Conservation (phyloP, 2,888 invertebrate genomes). For the Acanthococcus lagerstroemiae region DNA sequence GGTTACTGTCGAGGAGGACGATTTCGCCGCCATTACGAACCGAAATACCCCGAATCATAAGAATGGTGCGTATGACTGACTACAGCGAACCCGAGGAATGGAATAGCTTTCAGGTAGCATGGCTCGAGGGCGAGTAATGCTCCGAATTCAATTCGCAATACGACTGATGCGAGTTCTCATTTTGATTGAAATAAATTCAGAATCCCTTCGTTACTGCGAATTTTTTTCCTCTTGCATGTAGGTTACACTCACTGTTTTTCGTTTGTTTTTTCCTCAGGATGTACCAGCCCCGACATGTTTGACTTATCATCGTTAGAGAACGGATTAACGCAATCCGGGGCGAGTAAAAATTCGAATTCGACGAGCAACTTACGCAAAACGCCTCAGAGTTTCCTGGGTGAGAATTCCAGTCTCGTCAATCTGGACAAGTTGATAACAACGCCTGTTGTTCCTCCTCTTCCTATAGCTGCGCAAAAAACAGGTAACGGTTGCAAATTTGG, state of each 20-base stretch:
- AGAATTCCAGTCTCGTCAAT: conserved; percentile 93
- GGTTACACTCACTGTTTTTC: no score
- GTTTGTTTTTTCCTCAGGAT: no score
- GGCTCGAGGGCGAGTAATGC: no score
- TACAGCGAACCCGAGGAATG: no score
- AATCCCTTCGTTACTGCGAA: background rate
- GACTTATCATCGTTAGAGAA: conserved; percentile 55
- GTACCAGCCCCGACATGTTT: conserved; percentile 54
- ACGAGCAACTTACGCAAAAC: conserved; percentile 59
- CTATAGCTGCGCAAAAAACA: conserved; percentile 37
- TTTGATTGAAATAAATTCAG: no score
- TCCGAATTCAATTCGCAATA: no score
- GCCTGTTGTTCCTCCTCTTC: conserved; percentile 42
- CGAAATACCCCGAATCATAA: conserved; percentile 42
- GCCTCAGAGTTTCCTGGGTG: conserved; percentile 91
- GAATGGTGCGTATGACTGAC: conserved; percentile 32
- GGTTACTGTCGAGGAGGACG: conserved; percentile 47
- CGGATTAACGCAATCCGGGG: conserved; percentile 40
- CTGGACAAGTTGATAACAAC: conserved; percentile 84
- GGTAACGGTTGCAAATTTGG: conserved; percentile 34
- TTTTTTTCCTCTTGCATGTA: background rate
- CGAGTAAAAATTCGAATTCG: conserved; percentile 9
- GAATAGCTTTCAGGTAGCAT: no score
- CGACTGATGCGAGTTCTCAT: no score
- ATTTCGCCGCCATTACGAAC: conserved; percentile 77